phyloP scores from a whole-genome alignment of 2,797 vertebrate genomes.

The Enteromius treurensis region DNA sequence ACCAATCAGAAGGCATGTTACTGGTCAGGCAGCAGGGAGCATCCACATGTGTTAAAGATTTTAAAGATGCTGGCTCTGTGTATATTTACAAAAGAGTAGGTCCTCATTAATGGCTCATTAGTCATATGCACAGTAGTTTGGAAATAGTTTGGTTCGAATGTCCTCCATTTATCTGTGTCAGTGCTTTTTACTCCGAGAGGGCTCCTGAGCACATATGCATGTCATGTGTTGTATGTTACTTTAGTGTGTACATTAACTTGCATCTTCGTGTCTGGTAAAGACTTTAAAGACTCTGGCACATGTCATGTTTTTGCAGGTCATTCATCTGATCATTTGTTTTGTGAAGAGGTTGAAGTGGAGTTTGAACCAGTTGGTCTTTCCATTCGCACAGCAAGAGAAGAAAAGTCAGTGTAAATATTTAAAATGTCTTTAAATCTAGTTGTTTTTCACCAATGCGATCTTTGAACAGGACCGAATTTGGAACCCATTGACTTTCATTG shows the following conservation, averaged over 20 bases:
- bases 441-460: background rate
- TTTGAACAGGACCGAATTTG: background rate
- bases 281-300: slow-evolving; percentile 39
- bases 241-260: background rate
- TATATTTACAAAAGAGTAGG: slow-evolving; percentile 42
- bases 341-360: slow-evolving; percentile 17
- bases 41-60: slow-evolving; percentile 45
- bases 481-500: background rate
- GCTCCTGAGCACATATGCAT: background rate
- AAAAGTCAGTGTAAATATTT: slow-evolving; percentile 28
- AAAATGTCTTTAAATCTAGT: slow-evolving; percentile 14
- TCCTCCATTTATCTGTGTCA: slow-evolving; percentile 43
- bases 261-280: slow-evolving; percentile 46
- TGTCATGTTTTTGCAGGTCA: slow-evolving; percentile 40
- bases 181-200: slow-evolving; percentile 9
- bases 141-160: slow-evolving; percentile 40
- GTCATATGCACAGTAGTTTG: slow-evolving; percentile 42
- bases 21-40: background rate
- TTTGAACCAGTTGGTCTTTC: slow-evolving; percentile 42
- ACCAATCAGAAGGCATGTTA: background rate
- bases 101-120: slow-evolving; percentile 48
- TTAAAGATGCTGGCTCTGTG: slow-evolving; percentile 40
- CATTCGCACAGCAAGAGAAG: background rate
- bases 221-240: slow-evolving; percentile 27
- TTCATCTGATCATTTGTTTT: slow-evolving; percentile 47